Base-by-base conservation (phyloP, 2,113 vertebrate species). In the Paramormyrops kingsleyae region DNA sequence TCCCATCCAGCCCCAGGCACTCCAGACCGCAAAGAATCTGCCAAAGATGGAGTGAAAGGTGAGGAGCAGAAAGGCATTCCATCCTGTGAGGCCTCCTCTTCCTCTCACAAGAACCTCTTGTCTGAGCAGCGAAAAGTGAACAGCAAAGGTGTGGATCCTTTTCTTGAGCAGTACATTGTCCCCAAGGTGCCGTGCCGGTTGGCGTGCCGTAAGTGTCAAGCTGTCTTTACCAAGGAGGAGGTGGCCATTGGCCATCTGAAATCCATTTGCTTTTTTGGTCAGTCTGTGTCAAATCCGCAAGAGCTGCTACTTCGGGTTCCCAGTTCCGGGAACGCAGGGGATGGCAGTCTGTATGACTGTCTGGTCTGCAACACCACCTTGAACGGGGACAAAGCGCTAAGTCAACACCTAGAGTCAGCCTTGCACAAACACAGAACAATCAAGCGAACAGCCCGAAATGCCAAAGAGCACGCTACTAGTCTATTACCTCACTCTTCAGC, bases 391-490 rank as follows among this genome's bases (percentile, higher is more conserved):
- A 99, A 99, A 96, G 98, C 97, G 95, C 98, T 99, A 95, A 97
- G 97, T 97, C 98, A 99, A 97, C 99, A 99, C 97, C 98, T 99
- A 94, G 97, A 99, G 96, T 99, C 98, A 95, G 97, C 98, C 98
- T 98, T 98, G 97, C 99, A 99, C 98, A 99, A 98, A 98, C 98
- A 99, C 96, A 98, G 97, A 98, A 99, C 98, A 99, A 99, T 99
- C 98, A 99, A 97, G 96, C 97, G 98, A 98, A 98, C 98, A 97
- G 97, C 98, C 97, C 98, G 97, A 99, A 99, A 99, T 97, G 99
- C 99, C 99, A 99, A 99, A 99, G 99, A 99, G 98, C 98, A 99
- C 97, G 97, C 98, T 97, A 97, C 98, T 98, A 98, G 97, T 99
- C 97, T 98, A 99, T 99, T 99, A 99, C 99, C 99, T 99, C 99